Evolutionary conservation across 1,140 invertebrate genomes (phyloP).

Genomic region (Drosophila pruinosa): DNA sequence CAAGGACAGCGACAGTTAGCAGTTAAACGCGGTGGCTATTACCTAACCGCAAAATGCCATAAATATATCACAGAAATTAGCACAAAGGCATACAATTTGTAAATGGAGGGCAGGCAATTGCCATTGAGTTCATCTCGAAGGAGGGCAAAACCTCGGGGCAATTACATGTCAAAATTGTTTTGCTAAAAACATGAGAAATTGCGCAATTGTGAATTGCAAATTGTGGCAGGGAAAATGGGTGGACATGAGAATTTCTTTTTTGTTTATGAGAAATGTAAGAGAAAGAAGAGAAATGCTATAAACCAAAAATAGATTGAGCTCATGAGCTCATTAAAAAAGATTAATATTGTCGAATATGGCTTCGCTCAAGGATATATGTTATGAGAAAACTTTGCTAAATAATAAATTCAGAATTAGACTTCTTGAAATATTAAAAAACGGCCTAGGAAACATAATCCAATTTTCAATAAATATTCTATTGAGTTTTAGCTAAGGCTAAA

Average conservation of each 20-base stretch:
- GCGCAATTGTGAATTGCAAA: not conserved
- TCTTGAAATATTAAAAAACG: not conserved
- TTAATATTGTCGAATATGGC: too few species aligned
- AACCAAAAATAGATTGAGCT: too few species aligned
- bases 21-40: constrained; percentile 26
- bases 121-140: constrained; percentile 17
- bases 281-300: not conserved
- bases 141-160: constrained; percentile 40
- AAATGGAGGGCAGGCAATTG: constrained; percentile 8
- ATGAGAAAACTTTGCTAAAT: too few species aligned
- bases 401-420: not conserved
- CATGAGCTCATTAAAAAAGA: too few species aligned
- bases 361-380: too few species aligned
- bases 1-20: constrained; percentile 9
- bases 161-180: constrained; percentile 57
- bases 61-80: constrained; percentile 41
- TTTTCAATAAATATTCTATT: not conserved
- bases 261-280: not conserved
- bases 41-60: constrained; percentile 33
- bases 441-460: not conserved
- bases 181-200: constrained; percentile 39
- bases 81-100: constrained; percentile 47
- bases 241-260: not conserved
- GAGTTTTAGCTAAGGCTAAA: not conserved
- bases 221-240: not conserved